Conservation (phyloP, 2,888 invertebrate species). For the Dasysyrphus tricinctus region DNA sequence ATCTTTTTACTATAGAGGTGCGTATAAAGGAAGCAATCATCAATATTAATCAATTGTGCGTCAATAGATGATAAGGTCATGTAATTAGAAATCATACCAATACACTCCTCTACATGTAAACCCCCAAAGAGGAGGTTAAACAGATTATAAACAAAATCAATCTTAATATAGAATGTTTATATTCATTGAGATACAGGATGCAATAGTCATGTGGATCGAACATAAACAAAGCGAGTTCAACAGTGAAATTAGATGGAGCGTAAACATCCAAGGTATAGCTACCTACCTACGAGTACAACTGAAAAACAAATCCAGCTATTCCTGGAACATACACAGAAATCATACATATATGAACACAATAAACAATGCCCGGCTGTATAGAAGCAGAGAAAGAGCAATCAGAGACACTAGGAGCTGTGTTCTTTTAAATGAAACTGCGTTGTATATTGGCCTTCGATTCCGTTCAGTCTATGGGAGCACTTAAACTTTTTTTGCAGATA, state of each 20-base stretch:
- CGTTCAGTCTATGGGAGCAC: constrained; percentile 6
- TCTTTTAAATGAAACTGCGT: constrained; percentile 32
- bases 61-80: constrained; percentile 10
- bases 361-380: constrained; percentile 33
- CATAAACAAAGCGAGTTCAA: constrained; percentile 29
- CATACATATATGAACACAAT: constrained; percentile 12
- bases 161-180: constrained; percentile 42
- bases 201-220: constrained; percentile 49
- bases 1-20: background rate
- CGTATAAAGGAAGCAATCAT: background rate
- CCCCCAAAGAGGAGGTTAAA: constrained; percentile 45
- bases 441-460: constrained; percentile 18
- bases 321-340: constrained; percentile 33
- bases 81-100: background rate
- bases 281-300: constrained; percentile 14
- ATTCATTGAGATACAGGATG: constrained; percentile 42
- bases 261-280: background rate
- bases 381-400: background rate
- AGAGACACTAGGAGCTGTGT: constrained; percentile 28
- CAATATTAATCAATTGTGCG: constrained; percentile 2
- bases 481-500: background rate
- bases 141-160: constrained; percentile 62
- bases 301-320: constrained; percentile 66
- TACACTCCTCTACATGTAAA: background rate
- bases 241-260: constrained; percentile 58